Evolutionary conservation across 2,797 vertebrate genomes (phyloP).

Genomic region (Arnoldichthys spilopterus): DNA sequence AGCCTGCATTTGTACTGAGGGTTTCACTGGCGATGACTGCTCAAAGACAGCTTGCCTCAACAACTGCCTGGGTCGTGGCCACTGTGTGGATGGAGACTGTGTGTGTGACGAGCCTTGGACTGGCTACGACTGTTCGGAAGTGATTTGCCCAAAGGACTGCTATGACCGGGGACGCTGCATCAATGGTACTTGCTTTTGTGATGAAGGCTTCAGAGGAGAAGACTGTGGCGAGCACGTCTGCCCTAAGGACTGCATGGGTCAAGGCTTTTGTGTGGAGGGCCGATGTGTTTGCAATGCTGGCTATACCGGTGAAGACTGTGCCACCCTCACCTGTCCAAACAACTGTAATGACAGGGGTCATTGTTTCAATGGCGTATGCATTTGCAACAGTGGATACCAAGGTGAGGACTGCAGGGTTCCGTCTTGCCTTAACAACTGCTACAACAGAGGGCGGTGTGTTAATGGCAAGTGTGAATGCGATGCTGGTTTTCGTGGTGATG

Average conservation of each 20-base stretch:
- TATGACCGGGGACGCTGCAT: slow-evolving; percentile 86
- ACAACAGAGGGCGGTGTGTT: slow-evolving; percentile 80
- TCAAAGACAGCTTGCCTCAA: slow-evolving; percentile 80
- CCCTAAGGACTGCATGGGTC: slow-evolving; percentile 79
- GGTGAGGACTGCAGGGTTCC: slow-evolving; percentile 84
- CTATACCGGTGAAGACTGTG: slow-evolving; percentile 85
- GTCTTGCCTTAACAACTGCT: slow-evolving; percentile 81
- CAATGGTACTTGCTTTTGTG: slow-evolving; percentile 91
- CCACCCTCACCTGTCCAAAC: slow-evolving; percentile 80
- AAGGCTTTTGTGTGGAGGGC: slow-evolving; percentile 85
- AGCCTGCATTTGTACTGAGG: slow-evolving; percentile 81
- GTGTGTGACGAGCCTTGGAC: slow-evolving; percentile 88
- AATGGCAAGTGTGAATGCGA: slow-evolving; percentile 85
- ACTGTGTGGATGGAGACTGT: slow-evolving; percentile 84
- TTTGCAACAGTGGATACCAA: slow-evolving; percentile 84
- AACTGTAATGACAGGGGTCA: slow-evolving; percentile 84
- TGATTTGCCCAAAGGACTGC: slow-evolving; percentile 91
- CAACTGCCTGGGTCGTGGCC: slow-evolving; percentile 84
- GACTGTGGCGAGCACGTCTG: slow-evolving; percentile 85
- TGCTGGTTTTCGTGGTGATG: slow-evolving; percentile 79
- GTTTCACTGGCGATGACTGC: slow-evolving; percentile 84
- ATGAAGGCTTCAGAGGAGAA: slow-evolving; percentile 84
- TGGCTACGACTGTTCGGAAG: slow-evolving; percentile 85
- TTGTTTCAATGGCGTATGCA: slow-evolving; percentile 82
- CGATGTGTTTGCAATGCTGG: slow-evolving; percentile 83